Conservation (phyloP, 2,888 invertebrate species). For the Meandrusa payeni region DNA sequence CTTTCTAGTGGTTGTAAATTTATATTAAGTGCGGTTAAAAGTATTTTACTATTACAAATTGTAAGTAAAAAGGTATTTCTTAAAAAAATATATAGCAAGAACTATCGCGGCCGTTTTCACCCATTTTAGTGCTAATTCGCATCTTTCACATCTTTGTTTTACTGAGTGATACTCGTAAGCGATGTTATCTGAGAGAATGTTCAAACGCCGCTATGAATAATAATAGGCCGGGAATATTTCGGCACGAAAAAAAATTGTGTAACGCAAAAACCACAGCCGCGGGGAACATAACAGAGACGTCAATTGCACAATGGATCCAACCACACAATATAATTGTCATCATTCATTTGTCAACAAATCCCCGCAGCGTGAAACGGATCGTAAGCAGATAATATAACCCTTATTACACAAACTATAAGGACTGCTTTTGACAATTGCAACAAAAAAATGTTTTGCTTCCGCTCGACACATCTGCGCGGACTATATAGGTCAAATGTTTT, state of each 20-base stretch:
- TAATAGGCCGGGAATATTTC: conserved; percentile 22
- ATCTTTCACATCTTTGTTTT: conserved; percentile 10
- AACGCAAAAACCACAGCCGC: conserved; percentile 36
- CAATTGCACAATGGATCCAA: conserved; percentile 51
- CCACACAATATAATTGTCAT: conserved; percentile 73
- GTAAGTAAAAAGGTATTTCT: no score
- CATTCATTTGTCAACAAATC: conserved; percentile 69
- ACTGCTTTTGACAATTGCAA: conserved; percentile 36
- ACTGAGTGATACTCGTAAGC: conserved; percentile 3
- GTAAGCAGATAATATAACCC: conserved; percentile 34
- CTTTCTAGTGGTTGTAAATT: no score
- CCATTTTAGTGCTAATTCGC: conserved; percentile 4
- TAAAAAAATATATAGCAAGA: not conserved
- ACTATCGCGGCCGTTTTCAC: not conserved
- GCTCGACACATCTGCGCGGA: conserved; percentile 54
- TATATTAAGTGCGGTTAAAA: no score
- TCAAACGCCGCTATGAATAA: conserved; percentile 17
- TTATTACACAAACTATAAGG: conserved; percentile 45
- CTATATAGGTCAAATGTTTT: conserved; percentile 70
- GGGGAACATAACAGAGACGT: conserved; percentile 58
- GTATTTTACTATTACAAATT: no score
- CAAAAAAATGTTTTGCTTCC: conserved; percentile 49
- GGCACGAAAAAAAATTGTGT: conserved; percentile 32
- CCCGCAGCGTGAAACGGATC: conserved; percentile 33
- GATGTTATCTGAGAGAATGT: conserved; percentile 17